phyloP scores from a whole-genome alignment of 2,113 vertebrate genomes.

The Rhombomys opimus region DNA sequence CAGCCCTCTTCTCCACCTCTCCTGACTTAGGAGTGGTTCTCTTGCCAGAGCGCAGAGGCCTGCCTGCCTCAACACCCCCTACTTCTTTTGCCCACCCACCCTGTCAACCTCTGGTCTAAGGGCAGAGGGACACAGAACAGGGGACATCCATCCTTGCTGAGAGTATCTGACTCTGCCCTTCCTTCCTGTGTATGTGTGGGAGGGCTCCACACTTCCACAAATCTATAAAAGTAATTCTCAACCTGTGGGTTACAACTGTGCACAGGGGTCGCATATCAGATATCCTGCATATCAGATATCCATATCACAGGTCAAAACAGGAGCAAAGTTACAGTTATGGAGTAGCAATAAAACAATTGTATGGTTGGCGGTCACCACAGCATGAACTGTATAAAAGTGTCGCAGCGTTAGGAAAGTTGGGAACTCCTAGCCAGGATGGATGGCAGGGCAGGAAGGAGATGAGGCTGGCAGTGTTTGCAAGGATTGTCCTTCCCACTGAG shows the following conservation, averaged over 20 bases:
- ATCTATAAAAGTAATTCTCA: neutral
- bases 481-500: neutral
- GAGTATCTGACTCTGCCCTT: neutral
- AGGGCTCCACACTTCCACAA: accelerated
- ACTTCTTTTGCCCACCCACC: neutral
- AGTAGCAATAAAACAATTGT: neutral
- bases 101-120: neutral
- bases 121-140: too few relatives aligned
- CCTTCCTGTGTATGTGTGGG: too few relatives aligned
- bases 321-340: neutral
- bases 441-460: neutral
- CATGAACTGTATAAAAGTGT: neutral
- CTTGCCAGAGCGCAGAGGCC: accelerated
- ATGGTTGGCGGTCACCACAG: neutral
- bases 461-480: neutral
- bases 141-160: accelerated
- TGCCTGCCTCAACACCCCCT: neutral
- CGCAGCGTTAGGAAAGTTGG: neutral
- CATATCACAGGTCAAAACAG: neutral
- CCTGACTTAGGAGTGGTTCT: accelerated
- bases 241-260: neutral
- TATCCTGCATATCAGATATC: neutral
- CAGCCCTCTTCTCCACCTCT: neutral
- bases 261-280: too few relatives aligned
- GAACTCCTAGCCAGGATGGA: neutral